Percentiles rank a stretch among this genome's conserved stretches.
These are phyloP conservation scores for Pantelozetes paolii DNA, from an alignment of 2,888 invertebrate genomes.

Conservation along the genomic window DNA sequence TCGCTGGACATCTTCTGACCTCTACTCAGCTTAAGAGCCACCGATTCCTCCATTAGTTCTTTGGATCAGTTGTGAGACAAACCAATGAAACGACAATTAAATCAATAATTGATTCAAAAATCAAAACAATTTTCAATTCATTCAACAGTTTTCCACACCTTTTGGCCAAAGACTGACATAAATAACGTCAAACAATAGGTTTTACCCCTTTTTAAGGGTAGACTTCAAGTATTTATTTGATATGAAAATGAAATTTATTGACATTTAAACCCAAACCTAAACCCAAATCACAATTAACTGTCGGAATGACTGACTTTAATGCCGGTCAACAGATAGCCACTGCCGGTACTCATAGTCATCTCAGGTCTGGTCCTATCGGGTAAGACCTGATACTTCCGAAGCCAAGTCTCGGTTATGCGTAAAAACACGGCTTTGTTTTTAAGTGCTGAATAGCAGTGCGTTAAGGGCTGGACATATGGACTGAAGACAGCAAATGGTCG, in stretches of 20 bases:
- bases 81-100: not conserved
- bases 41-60: too few relatives aligned
- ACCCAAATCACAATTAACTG: not conserved
- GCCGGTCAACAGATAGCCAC: constrained; percentile 82
- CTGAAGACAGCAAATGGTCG: constrained; percentile 81
- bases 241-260: too few relatives aligned
- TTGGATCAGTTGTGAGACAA: too few relatives aligned
- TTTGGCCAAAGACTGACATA: not conserved
- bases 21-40: not conserved
- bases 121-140: not conserved
- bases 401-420: constrained; percentile 76
- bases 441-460: constrained; percentile 73
- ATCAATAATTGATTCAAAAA: not conserved
- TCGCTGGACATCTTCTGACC: not conserved
- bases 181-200: not conserved
- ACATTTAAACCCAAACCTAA: not conserved
- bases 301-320: constrained; percentile 51
- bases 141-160: not conserved
- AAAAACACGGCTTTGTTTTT: constrained; percentile 71
- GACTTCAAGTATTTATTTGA: too few relatives aligned
- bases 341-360: constrained; percentile 78
- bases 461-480: constrained; percentile 66
- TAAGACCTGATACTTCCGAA: constrained; percentile 82
- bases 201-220: too few relatives aligned
- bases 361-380: constrained; percentile 90